These are phyloP conservation scores for Saimiri boliviensis DNA, from an alignment of 2,113 vertebrate genomes.

Conservation along the genomic window DNA sequence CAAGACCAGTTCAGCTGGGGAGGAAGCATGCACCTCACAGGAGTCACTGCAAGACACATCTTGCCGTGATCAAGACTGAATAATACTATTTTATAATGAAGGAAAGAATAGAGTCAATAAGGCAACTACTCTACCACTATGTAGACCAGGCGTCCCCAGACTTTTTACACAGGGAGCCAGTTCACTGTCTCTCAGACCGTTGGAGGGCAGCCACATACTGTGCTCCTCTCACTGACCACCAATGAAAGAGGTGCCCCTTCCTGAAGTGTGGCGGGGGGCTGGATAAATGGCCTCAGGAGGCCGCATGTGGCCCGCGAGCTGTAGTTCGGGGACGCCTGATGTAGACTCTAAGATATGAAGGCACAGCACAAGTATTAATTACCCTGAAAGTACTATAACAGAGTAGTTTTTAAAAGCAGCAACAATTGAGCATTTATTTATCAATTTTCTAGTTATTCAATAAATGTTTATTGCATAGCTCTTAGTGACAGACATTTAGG, in stretches of 20 bases:
- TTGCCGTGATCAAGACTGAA: background rate
- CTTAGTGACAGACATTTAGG: background rate
- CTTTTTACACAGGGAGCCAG: too few relatives aligned
- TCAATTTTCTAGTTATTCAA: background rate
- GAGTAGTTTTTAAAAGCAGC: background rate
- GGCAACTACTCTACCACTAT: background rate
- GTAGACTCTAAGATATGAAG: background rate
- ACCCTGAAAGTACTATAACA: background rate
- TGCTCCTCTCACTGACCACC: too few relatives aligned
- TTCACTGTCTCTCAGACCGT: too few relatives aligned
- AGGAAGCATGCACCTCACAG: background rate
- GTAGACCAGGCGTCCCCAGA: too few relatives aligned
- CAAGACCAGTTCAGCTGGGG: background rate
- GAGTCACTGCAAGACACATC: background rate
- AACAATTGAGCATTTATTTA: background rate
- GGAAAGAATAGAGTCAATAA: background rate
- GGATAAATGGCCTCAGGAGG: too few relatives aligned
- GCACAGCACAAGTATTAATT: background rate
- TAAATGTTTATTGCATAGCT: background rate
- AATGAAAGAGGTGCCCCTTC: too few relatives aligned
- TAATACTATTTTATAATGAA: background rate
- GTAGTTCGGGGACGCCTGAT: too few relatives aligned
- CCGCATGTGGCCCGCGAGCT: too few relatives aligned
- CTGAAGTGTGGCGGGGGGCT: too few relatives aligned
- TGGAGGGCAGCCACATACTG: too few relatives aligned